phyloP scores from a whole-genome alignment of 2,797 vertebrate species.

The Euthynnus affinis region DNA sequence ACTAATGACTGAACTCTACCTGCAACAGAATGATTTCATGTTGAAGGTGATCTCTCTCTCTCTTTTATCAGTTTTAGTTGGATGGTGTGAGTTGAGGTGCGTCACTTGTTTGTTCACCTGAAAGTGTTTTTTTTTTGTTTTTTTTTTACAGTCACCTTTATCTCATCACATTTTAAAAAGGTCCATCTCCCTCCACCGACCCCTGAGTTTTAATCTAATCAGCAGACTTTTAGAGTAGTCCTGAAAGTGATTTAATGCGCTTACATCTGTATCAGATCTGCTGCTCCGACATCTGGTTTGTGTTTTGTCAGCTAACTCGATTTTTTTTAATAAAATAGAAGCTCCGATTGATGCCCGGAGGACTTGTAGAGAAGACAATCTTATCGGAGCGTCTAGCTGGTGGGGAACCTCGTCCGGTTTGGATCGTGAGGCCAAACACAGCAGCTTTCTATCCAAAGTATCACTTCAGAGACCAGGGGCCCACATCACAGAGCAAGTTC shows the following conservation, averaged over 20 bases:
- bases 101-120: background rate
- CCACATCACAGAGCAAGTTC: no score
- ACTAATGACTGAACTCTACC: no score
- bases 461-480: background rate
- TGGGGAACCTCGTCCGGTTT: background rate
- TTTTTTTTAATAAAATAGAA: slow-evolving; percentile 20
- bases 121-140: no score
- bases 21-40: no score
- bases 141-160: background rate
- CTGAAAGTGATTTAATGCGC: background rate
- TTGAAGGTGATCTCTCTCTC: no score
- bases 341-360: background rate
- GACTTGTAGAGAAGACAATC: background rate
- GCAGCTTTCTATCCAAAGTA: slow-evolving; percentile 11
- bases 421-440: background rate
- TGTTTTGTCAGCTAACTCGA: slow-evolving; percentile 9
- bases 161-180: background rate
- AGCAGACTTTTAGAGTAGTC: background rate
- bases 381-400: slow-evolving; percentile 7
- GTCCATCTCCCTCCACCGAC: no score
- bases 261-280: slow-evolving; percentile 11
- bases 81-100: background rate
- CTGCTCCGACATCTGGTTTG: slow-evolving; percentile 44
- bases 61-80: background rate
- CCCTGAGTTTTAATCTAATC: slow-evolving; percentile 6